These are phyloP conservation scores for Rallus crepitans DNA, from an alignment of 2,797 vertebrate species.

Conservation along the genomic window DNA sequence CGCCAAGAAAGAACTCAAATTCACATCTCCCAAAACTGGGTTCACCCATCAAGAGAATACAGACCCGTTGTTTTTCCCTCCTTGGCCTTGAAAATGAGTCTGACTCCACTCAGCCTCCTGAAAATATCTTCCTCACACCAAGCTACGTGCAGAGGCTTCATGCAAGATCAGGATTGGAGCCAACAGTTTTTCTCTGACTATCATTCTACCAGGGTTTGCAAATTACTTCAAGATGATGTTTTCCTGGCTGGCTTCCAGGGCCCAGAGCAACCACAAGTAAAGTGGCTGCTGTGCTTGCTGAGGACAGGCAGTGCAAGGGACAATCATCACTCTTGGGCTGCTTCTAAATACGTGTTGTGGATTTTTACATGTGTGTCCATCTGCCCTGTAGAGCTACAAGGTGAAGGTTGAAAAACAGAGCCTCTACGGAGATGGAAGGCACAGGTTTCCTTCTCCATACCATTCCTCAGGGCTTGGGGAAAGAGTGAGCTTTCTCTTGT, in stretches of 20 bases:
- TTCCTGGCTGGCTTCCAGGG: neutral
- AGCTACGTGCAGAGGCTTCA: rapidly evolving
- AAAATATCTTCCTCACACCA: neutral
- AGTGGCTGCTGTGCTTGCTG: neutral
- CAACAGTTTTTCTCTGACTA: neutral
- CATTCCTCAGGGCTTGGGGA: neutral
- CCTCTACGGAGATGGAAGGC: neutral
- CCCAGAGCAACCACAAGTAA: neutral
- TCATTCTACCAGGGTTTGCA: neutral
- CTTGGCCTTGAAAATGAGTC: neutral
- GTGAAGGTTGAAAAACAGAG: neutral
- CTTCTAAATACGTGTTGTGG: rapidly evolving
- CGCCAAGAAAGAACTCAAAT: neutral
- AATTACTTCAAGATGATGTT: neutral
- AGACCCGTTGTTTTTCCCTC: neutral
- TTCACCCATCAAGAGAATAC: neutral
- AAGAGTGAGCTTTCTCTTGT: rapidly evolving
- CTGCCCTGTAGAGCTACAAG: neutral
- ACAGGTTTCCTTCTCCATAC: neutral
- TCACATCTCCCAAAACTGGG: neutral
- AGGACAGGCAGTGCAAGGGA: rapidly evolving
- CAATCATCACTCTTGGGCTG: neutral
- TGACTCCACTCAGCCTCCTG: neutral
- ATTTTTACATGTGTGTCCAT: rapidly evolving
- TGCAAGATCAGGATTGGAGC: neutral